Base-by-base conservation (phyloP, 2,888 invertebrate genomes). In the Aphidoletes aphidimyza region DNA sequence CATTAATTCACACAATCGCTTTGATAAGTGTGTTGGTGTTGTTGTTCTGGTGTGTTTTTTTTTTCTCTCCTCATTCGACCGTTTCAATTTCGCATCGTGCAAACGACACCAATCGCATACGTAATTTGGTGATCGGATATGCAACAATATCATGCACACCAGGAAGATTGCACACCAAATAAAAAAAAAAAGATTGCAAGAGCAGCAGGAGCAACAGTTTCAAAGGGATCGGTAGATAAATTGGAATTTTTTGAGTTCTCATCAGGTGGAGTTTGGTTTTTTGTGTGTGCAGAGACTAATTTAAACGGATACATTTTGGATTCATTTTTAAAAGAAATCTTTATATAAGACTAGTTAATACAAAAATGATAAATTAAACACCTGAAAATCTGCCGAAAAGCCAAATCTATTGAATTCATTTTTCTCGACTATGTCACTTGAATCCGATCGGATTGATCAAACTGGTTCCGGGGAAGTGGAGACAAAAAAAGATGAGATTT, bases 41-140 rank as follows among this genome's bases (percentile, higher is more conserved):
- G n/a, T n/a, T n/a, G n/a, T n/a, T n/a, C n/a, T n/a, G n/a, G n/a
- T n/a, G n/a, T n/a, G n/a, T n/a, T n/a, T 22, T n/a, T 22, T 22
- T 54, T 22, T 54, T 54, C 22, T 54, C 22, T 22, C 22, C 22
- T 14, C 2, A 2, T 47, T 19, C 14, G 22, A 11, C 22, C 47
- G 47, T 39, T 14, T 69, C 30, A 30, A 69, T 69, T 69, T 69
- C 30, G 14, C 69, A 69, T n/a, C n/a, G 9, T 69, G 34, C 34
- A 69, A 69, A 69, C 69, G 30, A 69, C 69, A 30, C 30, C 69
- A 69, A 69, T 69, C n/a, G 69, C 69, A 69, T 69, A 69, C 69
- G n/a, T 69, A 69, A 69, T 69, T 69, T 30, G 69, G 54, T 54
- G 54, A 54, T 54, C 22, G 22, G 54, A 22, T n/a, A n/a, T 54